These are phyloP conservation scores for Calephelis virginiensis DNA, from an alignment of 1,140 invertebrate species.

Conservation along the genomic window DNA sequence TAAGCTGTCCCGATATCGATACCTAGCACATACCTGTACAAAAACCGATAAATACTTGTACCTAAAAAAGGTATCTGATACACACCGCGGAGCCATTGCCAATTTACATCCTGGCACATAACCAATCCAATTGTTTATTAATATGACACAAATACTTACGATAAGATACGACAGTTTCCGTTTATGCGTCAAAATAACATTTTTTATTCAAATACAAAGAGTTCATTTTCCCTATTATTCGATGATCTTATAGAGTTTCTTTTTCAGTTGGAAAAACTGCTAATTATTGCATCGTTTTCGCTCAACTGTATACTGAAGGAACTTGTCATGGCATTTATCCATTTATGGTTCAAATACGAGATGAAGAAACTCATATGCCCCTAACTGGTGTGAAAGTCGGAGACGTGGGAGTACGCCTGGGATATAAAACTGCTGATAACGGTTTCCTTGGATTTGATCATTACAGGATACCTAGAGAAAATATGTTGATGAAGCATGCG, in stretches of 20 bases:
- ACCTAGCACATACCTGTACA: too few relatives aligned
- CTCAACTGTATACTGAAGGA: conserved; percentile 92
- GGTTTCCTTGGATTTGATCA: conserved; percentile 92
- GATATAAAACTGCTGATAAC: conserved; percentile 95
- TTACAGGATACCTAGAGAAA: conserved; percentile 89
- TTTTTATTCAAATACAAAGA: too few relatives aligned
- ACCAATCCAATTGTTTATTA: too few relatives aligned
- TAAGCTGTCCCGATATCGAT: too few relatives aligned
- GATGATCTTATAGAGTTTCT: not conserved
- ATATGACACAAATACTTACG: too few relatives aligned
- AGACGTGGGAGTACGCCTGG: conserved; percentile 95
- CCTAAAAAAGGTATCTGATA: too few relatives aligned
- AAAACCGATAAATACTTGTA: too few relatives aligned
- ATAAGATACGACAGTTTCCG: too few relatives aligned
- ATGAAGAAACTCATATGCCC: conserved; percentile 91
- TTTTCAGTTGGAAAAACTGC: conserved; percentile 93
- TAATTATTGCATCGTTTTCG: conserved; percentile 93
- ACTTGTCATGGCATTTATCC: conserved; percentile 92
- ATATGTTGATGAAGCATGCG: conserved; percentile 97
- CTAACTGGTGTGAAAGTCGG: conserved; percentile 93
- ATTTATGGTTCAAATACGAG: conserved; percentile 95
- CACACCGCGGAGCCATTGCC: too few relatives aligned
- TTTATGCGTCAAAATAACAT: too few relatives aligned
- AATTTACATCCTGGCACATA: too few relatives aligned
- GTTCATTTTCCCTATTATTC: too few relatives aligned